A percentile compares a stretch with the other conserved stretches of the same genome.
Conservation (phyloP, 2,113 vertebrate species). For the Heterocephalus glaber region DNA sequence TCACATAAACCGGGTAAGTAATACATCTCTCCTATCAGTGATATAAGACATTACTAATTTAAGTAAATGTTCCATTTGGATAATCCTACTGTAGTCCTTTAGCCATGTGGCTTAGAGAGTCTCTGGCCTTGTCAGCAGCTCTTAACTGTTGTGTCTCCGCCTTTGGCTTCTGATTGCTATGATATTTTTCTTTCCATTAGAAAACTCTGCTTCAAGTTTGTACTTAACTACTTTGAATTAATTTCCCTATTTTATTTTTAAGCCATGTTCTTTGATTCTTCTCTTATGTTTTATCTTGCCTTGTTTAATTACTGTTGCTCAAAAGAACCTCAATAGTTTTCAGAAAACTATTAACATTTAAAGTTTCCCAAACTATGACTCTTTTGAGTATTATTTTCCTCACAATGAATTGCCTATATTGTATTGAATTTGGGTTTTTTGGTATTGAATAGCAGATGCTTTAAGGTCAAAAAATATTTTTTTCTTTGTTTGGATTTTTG, state of each 20-base stretch:
- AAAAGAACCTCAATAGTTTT: neutral
- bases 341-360: neutral
- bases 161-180: neutral
- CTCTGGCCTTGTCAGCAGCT: neutral
- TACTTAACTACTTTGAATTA: neutral
- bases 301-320: neutral
- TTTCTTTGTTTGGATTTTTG: slow-evolving; percentile 17
- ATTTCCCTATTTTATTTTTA: neutral
- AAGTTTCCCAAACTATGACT: neutral
- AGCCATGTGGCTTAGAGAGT: neutral
- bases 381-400: neutral
- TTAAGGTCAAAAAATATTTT: neutral
- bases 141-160: accelerated
- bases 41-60: neutral
- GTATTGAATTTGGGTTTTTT: neutral
- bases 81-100: neutral
- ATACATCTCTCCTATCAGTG: slow-evolving; percentile 13
- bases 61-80: neutral
- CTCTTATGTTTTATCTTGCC: neutral
- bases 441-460: neutral
- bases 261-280: neutral
- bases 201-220: neutral
- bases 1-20: slow-evolving; percentile 89
- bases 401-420: neutral
- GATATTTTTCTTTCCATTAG: neutral